Conservation (phyloP, 2,888 invertebrate species). For the Plusia festucae region DNA sequence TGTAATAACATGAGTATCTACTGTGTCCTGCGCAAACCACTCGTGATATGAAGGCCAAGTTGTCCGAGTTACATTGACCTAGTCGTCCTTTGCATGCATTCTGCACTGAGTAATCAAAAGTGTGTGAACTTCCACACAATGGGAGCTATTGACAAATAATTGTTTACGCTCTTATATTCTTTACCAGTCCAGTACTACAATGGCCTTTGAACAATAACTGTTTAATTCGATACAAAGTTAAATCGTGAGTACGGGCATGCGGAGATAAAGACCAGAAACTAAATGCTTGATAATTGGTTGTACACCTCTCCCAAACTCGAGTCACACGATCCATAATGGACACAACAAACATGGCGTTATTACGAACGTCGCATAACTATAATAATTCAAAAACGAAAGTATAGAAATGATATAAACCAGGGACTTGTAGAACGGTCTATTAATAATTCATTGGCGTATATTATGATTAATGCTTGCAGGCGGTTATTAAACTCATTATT, state of each 20-base stretch:
- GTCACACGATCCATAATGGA: slow-evolving; percentile 16
- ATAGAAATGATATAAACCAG: slow-evolving; percentile 55
- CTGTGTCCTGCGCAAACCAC: neutral
- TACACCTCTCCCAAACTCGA: neutral
- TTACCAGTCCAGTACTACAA: slow-evolving; percentile 16
- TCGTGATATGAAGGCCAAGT: neutral
- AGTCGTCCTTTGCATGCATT: slow-evolving; percentile 5
- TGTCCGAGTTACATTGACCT: neutral
- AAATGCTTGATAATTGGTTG: neutral
- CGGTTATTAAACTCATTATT: slow-evolving; percentile 52
- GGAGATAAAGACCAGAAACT: slow-evolving; percentile 11
- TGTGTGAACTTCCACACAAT: slow-evolving; percentile 11
- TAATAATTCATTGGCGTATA: slow-evolving; percentile 62
- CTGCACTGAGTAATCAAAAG: slow-evolving; percentile 1
- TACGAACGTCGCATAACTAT: slow-evolving; percentile 19
- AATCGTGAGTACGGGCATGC: neutral
- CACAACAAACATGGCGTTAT: slow-evolving; percentile 13
- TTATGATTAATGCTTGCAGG: slow-evolving; percentile 39
- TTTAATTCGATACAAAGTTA: neutral
- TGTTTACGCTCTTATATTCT: slow-evolving; percentile 23
- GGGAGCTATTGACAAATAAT: slow-evolving; percentile 8
- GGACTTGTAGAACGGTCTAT: slow-evolving; percentile 47
- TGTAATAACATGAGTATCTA: neutral
- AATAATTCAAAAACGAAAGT: slow-evolving; percentile 71
- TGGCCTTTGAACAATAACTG: neutral